phyloP scores from a whole-genome alignment of 2,113 vertebrate genomes.

The Xiphophorus couchianus region DNA sequence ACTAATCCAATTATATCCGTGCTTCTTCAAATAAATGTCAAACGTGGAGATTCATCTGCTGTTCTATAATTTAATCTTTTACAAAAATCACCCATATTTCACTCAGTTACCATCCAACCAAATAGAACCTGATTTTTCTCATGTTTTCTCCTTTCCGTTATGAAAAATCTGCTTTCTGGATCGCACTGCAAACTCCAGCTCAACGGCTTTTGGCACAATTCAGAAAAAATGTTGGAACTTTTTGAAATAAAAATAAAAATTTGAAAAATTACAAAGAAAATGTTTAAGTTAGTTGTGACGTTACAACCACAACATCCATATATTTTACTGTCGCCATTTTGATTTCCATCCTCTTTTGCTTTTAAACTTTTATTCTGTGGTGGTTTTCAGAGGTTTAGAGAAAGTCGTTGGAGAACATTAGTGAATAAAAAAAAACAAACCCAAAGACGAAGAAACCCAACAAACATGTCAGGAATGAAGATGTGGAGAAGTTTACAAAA shows the following conservation, averaged over 20 bases:
- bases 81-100: neutral
- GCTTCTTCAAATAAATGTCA: neutral
- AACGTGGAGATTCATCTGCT: neutral
- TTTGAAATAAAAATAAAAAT: neutral
- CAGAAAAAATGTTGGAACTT: neutral
- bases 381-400: no score
- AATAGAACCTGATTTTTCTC: neutral
- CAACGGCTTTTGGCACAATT: neutral
- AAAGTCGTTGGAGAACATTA: no score
- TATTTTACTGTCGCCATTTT: no score
- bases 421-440: no score
- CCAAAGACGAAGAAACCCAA: no score
- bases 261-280: neutral
- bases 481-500: neutral
- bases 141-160: no score
- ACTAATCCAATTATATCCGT: no score
- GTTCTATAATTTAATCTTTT: neutral
- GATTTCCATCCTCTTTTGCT: no score
- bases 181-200: neutral
- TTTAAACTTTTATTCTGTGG: no score
- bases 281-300: no score
- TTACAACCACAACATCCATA: no score
- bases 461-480: neutral
- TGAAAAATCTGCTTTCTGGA: no score
- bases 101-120: neutral